These are phyloP conservation scores for Psittacula derbiana DNA, from an alignment of 2,797 vertebrate genomes.

Conservation along the genomic window DNA sequence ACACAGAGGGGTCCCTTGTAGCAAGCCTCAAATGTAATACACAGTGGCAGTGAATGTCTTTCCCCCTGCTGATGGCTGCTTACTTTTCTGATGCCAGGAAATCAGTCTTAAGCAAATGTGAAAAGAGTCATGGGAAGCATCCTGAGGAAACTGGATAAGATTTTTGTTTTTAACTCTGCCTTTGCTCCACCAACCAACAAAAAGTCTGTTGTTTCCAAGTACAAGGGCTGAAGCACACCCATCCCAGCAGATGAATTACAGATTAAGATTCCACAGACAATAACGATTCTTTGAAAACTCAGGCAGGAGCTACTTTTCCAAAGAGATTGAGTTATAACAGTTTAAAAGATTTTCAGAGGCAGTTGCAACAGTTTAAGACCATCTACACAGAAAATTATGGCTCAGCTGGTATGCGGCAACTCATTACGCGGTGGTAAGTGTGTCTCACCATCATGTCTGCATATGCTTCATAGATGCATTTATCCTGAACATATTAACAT, in stretches of 20 bases:
- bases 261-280: background rate
- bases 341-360: background rate
- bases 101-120: background rate
- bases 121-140: background rate
- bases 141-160: background rate
- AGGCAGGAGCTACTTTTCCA: background rate
- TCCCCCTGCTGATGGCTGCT: background rate
- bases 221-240: background rate
- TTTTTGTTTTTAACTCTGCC: background rate
- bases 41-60: background rate
- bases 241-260: background rate
- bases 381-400: background rate
- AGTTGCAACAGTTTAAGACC: background rate
- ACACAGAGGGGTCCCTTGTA: background rate
- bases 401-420: background rate
- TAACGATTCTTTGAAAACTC: background rate
- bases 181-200: background rate
- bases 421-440: background rate
- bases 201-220: background rate
- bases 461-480: background rate
- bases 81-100: background rate
- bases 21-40: rapidly evolving
- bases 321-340: background rate
- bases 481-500: background rate
- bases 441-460: background rate